These are phyloP conservation scores for Sphaeramia orbicularis DNA, from an alignment of 2,797 vertebrate species.

Conservation along the genomic window DNA sequence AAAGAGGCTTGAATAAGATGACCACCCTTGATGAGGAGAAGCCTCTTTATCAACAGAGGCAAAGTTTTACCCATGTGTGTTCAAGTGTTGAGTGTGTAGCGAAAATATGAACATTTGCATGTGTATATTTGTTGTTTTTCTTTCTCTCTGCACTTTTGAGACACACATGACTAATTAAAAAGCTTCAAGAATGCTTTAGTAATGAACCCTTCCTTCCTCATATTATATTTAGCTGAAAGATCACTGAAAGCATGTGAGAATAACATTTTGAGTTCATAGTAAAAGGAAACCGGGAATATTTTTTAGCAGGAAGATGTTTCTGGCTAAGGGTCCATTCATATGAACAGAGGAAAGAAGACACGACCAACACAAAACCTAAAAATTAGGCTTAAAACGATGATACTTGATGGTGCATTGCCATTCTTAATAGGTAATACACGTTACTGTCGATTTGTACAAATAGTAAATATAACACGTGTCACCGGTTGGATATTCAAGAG, in stretches of 20 bases:
- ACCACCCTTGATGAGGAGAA: slow-evolving; percentile 41
- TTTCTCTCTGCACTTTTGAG: not conserved
- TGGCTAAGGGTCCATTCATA: not conserved
- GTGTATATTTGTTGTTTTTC: not conserved
- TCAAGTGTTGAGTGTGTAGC: not conserved
- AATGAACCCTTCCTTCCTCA: slow-evolving; percentile 16
- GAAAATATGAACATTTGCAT: slow-evolving; percentile 7
- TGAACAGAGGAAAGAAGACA: not conserved
- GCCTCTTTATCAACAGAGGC: slow-evolving; percentile 14
- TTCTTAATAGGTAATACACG: no score
- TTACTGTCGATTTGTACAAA: no score
- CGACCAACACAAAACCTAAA: no score
- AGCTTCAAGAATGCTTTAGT: slow-evolving; percentile 14
- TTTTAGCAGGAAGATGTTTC: not conserved
- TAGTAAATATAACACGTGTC: no score
- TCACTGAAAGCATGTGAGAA: slow-evolving; percentile 18
- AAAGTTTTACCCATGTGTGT: slow-evolving; percentile 20
- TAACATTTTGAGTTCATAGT: slow-evolving; percentile 18
- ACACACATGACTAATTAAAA: slow-evolving; percentile 41
- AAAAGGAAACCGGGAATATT: slow-evolving; percentile 17
- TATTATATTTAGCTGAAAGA: slow-evolving; percentile 37
- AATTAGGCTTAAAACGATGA: not conserved
- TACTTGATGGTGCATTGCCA: not conserved
- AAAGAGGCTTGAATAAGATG: slow-evolving; percentile 46
- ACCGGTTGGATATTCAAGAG: no score